Conservation (phyloP, 2,888 invertebrate genomes). For the Drosophila multiciliata region DNA sequence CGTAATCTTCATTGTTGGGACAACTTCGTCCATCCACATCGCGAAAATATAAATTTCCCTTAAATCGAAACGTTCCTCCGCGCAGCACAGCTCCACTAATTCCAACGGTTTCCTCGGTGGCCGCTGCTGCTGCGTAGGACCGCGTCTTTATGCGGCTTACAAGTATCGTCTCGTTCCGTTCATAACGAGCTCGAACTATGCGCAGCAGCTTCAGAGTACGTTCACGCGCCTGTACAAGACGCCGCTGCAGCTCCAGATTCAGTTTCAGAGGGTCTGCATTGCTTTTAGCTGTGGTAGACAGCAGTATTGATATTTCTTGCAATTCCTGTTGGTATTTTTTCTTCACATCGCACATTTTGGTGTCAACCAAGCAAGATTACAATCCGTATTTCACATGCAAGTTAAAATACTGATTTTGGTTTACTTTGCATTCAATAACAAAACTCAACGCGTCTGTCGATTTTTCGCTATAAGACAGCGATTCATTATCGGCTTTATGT, state of each 20-base stretch:
- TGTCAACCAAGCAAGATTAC: neutral
- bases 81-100: constrained; percentile 85
- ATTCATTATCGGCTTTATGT: constrained; percentile 21
- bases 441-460: constrained; percentile 5
- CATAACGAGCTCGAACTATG: constrained; percentile 64
- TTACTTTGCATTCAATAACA: neutral
- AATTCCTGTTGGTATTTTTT: constrained; percentile 41
- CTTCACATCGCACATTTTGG: constrained; percentile 31
- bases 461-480: constrained; percentile 14
- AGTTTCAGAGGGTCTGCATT: constrained; percentile 69
- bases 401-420: neutral
- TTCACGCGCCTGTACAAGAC: constrained; percentile 62
- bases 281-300: constrained; percentile 25
- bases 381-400: neutral
- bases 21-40: constrained; percentile 86
- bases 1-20: constrained; percentile 87
- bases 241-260: constrained; percentile 75
- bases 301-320: constrained; percentile 50
- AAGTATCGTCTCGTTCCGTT: constrained; percentile 66
- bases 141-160: constrained; percentile 39
- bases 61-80: constrained; percentile 85
- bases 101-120: constrained; percentile 21
- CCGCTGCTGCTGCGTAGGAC: neutral
- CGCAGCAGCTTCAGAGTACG: constrained; percentile 62
- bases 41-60: constrained; percentile 87